Conservation (phyloP, 2,113 vertebrate genomes). For the Leucoraja erinaceus region DNA sequence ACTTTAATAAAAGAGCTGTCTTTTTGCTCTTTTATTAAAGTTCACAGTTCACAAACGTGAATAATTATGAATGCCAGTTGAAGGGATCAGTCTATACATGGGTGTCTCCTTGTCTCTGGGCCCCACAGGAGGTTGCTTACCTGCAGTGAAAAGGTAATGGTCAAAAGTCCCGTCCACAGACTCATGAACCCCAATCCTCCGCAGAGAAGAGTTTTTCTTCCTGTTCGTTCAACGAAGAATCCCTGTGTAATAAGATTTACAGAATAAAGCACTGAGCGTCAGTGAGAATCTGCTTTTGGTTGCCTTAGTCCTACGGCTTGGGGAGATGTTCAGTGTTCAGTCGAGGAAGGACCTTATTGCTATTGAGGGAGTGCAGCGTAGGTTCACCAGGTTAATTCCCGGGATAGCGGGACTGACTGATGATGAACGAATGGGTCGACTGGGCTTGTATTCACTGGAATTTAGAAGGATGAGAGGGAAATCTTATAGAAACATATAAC, state of each 20-base stretch:
- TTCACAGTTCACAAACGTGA: not conserved
- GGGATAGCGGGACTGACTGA: too few relatives aligned
- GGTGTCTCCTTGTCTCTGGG: not conserved
- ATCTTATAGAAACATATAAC: too few relatives aligned
- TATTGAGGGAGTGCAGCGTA: too few relatives aligned
- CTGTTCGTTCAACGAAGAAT: conserved; percentile 56
- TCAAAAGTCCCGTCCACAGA: conserved; percentile 57
- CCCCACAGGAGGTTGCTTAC: conserved; percentile 47
- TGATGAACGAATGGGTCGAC: too few relatives aligned
- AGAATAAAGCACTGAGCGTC: not conserved
- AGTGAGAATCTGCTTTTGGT: not conserved
- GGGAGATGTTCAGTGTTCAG: not conserved
- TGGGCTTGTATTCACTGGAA: too few relatives aligned
- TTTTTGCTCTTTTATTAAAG: not conserved
- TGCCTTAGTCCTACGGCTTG: too few relatives aligned
- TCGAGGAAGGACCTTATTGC: too few relatives aligned
- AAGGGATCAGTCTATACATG: not conserved
- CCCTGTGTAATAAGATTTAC: conserved; percentile 50
- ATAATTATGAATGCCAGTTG: not conserved
- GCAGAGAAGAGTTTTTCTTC: conserved; percentile 58
- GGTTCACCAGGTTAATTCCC: too few relatives aligned
- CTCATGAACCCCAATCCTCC: conserved; percentile 56
- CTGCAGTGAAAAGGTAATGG: conserved; percentile 59
- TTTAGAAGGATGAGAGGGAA: too few relatives aligned
- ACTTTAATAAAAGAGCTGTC: too few relatives aligned